These are phyloP conservation scores for Panorpa germanica DNA, from an alignment of 2,888 invertebrate genomes.

Conservation along the genomic window DNA sequence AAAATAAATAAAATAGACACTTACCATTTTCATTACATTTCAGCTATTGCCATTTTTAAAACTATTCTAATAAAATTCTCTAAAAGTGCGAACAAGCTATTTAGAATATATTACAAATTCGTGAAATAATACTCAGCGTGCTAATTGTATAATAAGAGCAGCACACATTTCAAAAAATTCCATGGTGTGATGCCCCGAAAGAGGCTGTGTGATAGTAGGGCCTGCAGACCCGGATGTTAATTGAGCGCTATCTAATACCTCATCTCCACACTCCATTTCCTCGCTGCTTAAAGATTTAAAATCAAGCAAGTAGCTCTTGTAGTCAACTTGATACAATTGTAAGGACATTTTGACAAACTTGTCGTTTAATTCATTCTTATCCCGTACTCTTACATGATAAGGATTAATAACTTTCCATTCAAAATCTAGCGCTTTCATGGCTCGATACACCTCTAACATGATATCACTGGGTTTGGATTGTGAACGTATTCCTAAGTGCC, in stretches of 20 bases:
- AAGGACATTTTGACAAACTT: slow-evolving; percentile 93
- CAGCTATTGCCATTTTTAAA: too few species aligned
- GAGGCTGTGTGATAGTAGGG: slow-evolving; percentile 20
- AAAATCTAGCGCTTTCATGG: slow-evolving; percentile 95
- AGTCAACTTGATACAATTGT: slow-evolving; percentile 97
- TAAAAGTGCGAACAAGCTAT: too few species aligned
- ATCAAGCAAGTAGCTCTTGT: slow-evolving; percentile 91
- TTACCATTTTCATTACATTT: too few species aligned
- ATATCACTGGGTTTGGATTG: slow-evolving; percentile 99
- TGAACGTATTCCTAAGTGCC: slow-evolving; percentile 97
- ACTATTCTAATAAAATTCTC: too few species aligned
- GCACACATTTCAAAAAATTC: slow-evolving; percentile 99
- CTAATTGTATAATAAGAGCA: slow-evolving; percentile 91
- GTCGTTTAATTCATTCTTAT: slow-evolving; percentile 62
- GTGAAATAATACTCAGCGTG: too few species aligned
- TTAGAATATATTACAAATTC: too few species aligned
- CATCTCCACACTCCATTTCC: slow-evolving; percentile 35
- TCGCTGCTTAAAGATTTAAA: slow-evolving; percentile 87
- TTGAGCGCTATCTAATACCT: slow-evolving; percentile 24
- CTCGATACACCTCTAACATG: slow-evolving; percentile 98
- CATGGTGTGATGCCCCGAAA: slow-evolving; percentile 85
- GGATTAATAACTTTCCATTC: slow-evolving; percentile 99
- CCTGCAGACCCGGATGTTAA: slow-evolving; percentile 18
- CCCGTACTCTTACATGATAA: slow-evolving; percentile 89
- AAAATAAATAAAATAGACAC: too few species aligned